Base-by-base conservation (phyloP, 2,797 vertebrate species). In the Melopsittacus undulatus region DNA sequence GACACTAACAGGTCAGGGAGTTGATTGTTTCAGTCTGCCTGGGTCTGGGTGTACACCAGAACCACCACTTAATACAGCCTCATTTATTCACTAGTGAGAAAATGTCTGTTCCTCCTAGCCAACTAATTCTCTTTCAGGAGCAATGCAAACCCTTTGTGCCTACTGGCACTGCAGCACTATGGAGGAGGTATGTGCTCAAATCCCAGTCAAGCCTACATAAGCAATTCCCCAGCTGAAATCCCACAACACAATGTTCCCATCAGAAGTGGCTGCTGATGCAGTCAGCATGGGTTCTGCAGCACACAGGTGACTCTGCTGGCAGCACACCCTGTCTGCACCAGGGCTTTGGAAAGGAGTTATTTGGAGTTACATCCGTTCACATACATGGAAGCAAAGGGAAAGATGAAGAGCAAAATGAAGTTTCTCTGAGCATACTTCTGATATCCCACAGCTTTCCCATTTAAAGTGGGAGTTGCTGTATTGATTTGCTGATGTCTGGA, bases 401-500 rank as follows among this genome's bases (percentile, higher is more conserved):
- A 89, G 88, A 90, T 45, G 54, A 90, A 91, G 92, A 88, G 36
- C 20, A 18, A 48, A 91, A 84, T 2, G 4, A 90, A 74, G 88
- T 74, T 94, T 87, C 81, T 93, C 81, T 48, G 67, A 83, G 89
- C 13, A 6, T n/a, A 79, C 24, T 93, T 87, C 69, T 84, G 51
- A 56, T 83, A 93, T 89, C 56, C 78, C 19, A 34, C 64, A 89
- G 74, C 57, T 85, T 92, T 87, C 32, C 52, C 13, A 4, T 54
- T 87, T 87, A 90, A 89, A 72, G 52, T 80, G 61, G 34, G 63
- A 85, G 68, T 42, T 92, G 80, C 80, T 57, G 29, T 87, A 84
- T 75, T 91, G 89, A 95, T 94, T 92, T 88, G 83, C 66, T 66
- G 46, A 80, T 90, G 61, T 36, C 68, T 90, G 75, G 61, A 80